phyloP scores from a whole-genome alignment of 2,888 invertebrate genomes.

The Tinea semifulvella region DNA sequence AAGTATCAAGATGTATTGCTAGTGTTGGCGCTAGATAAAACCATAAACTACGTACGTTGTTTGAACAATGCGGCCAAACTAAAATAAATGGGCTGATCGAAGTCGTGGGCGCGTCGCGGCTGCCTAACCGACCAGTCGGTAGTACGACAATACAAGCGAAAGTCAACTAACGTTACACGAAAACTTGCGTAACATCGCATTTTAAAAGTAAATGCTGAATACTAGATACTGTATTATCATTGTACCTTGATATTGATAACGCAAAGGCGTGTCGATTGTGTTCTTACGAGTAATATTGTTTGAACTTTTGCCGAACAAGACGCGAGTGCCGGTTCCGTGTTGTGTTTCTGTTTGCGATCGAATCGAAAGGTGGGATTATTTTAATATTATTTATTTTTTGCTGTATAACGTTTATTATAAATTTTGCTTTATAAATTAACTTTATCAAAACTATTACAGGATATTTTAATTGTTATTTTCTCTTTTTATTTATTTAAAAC shows the following conservation, averaged over 20 bases:
- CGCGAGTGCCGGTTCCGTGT: background rate
- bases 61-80: slow-evolving; percentile 16
- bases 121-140: background rate
- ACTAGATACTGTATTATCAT: background rate
- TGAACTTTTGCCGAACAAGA: background rate
- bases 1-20: too few relatives aligned
- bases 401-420: too few relatives aligned
- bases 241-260: background rate
- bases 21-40: too few relatives aligned
- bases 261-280: background rate
- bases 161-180: slow-evolving; percentile 7
- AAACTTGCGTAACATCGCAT: slow-evolving; percentile 2
- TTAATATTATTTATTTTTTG: too few relatives aligned
- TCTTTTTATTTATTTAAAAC: too few relatives aligned
- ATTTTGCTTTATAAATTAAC: too few relatives aligned
- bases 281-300: background rate
- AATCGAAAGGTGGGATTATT: too few relatives aligned
- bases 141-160: slow-evolving; percentile 5
- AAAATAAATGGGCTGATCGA: slow-evolving; percentile 43
- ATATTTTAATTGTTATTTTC: too few relatives aligned
- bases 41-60: slow-evolving; percentile 27
- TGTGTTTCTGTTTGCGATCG: background rate
- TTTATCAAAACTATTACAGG: too few relatives aligned
- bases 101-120: slow-evolving; percentile 27
- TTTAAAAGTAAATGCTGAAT: background rate